Evolutionary conservation across 53 echinoderm and acorn worm genomes (phyloP), one percentile per base, ranked within the genome.

Genomic region (Hippasteria phrygiana): DNA sequence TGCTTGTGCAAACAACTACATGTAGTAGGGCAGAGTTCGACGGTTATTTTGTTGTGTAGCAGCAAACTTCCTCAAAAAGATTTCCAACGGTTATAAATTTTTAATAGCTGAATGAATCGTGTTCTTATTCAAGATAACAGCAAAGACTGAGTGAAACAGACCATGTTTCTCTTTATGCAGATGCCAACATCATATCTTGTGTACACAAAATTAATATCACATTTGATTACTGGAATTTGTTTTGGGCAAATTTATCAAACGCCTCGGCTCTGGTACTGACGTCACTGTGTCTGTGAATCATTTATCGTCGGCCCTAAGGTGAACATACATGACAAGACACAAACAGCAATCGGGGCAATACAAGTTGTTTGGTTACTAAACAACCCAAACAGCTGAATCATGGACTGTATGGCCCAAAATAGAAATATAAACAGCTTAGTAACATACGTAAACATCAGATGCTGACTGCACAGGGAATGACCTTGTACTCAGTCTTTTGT

Each of bases 311-410:
- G 18, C 17, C 20, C 54, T 54, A 20, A 3, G 54, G 54, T 2
- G 54, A 54, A 17, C 54, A 54, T 17, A 20, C 54, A 54, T 18
- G 20, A 17, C 20, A 54, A 54, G 20, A 17, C 20, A 54, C 54
- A 16, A 16, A 16, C 13, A 54, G 54, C 32, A 10, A 28, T 29
- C 29, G 29, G 64, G 32, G 10, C 64, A 64, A 64, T 29, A 32
- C 32, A 0, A 10, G 64, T 64, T 29, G 64, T 64, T 64, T 39
- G 71, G 37, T 36, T 34, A 65, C 29, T 33, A 55, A 17, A 22
- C 35, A 29, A 55, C 35, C 48, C 39, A 80, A 62, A 62, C 43
- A 62, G 80, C 62, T 80, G 80, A 80, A 37, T 63, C 80, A 80
- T 20, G 32, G 80, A 22, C 42, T 7, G 40, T 0, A 39, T 20